Conservation (phyloP, 2,797 vertebrate species). For the Heterohyrax brucei region DNA sequence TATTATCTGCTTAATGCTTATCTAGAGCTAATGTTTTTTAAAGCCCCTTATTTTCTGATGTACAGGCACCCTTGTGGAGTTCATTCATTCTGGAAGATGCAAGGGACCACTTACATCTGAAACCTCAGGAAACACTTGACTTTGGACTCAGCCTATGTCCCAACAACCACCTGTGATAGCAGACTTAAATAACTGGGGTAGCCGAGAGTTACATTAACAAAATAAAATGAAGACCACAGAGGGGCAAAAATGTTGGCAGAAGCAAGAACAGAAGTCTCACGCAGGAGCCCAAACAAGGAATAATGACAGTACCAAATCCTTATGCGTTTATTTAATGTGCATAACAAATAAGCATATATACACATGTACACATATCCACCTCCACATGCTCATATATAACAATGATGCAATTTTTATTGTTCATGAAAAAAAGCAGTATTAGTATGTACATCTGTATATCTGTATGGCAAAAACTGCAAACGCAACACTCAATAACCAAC, state of each 20-base stretch:
- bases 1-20: neutral
- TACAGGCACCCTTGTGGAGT: neutral
- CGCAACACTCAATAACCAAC: neutral
- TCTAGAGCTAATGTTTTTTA: neutral
- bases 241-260: neutral
- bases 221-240: neutral
- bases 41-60: neutral
- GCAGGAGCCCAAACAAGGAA: neutral
- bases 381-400: too few species aligned
- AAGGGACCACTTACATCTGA: neutral
- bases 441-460: neutral
- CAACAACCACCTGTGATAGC: constrained; percentile 34
- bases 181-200: constrained; percentile 17
- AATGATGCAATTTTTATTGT: neutral
- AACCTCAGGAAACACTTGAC: neutral
- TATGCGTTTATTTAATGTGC: neutral
- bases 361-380: neutral
- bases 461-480: neutral
- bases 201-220: neutral
- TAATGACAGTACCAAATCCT: neutral
- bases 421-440: neutral
- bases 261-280: neutral
- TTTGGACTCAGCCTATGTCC: neutral
- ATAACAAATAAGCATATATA: neutral
- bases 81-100: neutral